Evolutionary conservation across 2,113 vertebrate genomes (phyloP).

Genomic region (Semicossyphus pulcher): DNA sequence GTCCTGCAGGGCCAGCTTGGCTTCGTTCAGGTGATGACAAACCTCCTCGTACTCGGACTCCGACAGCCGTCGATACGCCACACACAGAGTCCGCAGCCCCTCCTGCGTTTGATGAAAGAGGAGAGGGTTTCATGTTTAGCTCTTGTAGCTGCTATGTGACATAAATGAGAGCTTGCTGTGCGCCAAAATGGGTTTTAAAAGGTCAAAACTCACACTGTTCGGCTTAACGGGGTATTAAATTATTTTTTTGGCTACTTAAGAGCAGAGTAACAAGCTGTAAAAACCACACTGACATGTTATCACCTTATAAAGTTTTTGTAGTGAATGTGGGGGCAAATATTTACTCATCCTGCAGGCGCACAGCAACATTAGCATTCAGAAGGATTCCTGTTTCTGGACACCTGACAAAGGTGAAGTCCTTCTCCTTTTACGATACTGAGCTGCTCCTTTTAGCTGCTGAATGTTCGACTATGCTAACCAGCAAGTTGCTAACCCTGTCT

Average conservation of each 20-base stretch:
- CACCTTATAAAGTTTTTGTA: not conserved
- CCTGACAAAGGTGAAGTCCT: no score
- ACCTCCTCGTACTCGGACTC: conserved; percentile 84
- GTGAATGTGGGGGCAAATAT: not conserved
- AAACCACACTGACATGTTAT: not conserved
- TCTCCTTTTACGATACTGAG: no score
- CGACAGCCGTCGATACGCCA: conserved; percentile 90
- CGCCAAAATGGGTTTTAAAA: not conserved
- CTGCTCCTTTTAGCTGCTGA: not conserved
- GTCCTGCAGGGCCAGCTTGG: conserved; percentile 93
- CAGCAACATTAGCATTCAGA: not conserved
- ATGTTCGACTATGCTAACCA: not conserved
- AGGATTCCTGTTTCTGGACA: not conserved
- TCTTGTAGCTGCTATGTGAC: not conserved
- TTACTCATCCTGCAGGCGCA: no score
- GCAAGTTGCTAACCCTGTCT: not conserved
- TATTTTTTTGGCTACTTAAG: no score
- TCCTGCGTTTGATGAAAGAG: conserved; percentile 80
- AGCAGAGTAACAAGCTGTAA: no score
- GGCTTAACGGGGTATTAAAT: not conserved
- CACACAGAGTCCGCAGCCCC: conserved; percentile 93
- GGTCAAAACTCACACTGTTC: not conserved
- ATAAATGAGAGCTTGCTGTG: not conserved
- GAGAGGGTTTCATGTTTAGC: no score
- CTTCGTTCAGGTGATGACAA: conserved; percentile 84